phyloP scores from a whole-genome alignment of 2,797 vertebrate species.

The Cynopterus sphinx region DNA sequence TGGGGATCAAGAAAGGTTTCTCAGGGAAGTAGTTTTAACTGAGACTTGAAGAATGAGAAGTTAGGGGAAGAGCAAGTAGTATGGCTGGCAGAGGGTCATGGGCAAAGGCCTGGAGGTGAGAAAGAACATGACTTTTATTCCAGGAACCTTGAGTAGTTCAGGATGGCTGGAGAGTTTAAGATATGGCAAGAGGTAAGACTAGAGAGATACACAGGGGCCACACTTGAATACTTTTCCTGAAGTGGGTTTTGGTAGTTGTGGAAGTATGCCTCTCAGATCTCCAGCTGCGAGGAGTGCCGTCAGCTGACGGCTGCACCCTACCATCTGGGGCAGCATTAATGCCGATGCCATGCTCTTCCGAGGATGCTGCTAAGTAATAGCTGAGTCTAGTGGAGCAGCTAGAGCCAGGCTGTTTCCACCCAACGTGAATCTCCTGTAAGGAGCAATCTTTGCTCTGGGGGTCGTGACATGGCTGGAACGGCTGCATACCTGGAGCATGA shows the following conservation, averaged over 20 bases:
- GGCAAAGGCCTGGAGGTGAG: neutral
- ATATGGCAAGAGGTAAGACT: neutral
- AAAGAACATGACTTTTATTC: neutral
- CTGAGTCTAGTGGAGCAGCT: neutral
- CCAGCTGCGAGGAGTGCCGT: neutral
- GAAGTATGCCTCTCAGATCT: neutral
- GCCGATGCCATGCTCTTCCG: neutral
- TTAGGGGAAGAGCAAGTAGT: neutral
- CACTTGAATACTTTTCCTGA: neutral
- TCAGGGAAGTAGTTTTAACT: neutral
- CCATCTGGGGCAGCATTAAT: neutral
- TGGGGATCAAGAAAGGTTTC: neutral
- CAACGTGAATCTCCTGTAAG: fast-evolving
- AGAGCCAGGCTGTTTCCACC: neutral
- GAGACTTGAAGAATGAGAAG: neutral
- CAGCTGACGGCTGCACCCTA: neutral
- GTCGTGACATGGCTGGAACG: neutral
- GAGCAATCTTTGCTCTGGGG: neutral
- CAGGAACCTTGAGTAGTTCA: neutral
- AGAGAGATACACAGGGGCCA: neutral
- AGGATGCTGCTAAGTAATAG: neutral
- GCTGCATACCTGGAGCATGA: neutral
- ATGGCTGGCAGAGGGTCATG: neutral
- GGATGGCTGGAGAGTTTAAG: neutral
- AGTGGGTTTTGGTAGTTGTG: neutral